A percentile compares a stretch with the other conserved stretches of the same genome.
Conservation (phyloP, 2,797 vertebrate genomes). For the Xenentodon cancila region DNA sequence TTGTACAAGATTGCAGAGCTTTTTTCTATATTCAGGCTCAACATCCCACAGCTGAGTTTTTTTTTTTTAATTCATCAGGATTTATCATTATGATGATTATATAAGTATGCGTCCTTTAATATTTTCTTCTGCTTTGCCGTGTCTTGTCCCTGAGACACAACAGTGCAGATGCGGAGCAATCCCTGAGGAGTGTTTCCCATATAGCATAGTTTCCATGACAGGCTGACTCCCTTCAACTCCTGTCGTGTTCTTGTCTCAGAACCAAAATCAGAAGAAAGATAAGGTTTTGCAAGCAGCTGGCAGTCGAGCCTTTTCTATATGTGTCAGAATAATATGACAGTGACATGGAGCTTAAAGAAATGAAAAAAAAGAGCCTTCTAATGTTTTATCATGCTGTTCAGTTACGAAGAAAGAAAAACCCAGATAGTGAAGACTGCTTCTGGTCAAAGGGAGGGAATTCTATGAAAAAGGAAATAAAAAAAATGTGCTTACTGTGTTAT, state of each 20-base stretch:
- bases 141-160: constrained; percentile 70
- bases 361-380: constrained; percentile 64
- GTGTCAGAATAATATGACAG: constrained; percentile 77
- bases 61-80: constrained; percentile 54
- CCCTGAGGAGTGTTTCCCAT: constrained; percentile 74
- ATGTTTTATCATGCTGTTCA: constrained; percentile 63
- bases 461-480: no score
- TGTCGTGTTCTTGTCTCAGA: constrained; percentile 66
- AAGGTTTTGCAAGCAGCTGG: constrained; percentile 63
- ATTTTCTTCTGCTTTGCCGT: constrained; percentile 60
- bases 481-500: no score
- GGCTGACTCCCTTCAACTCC: constrained; percentile 74
- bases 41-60: constrained; percentile 30
- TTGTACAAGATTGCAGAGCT: constrained; percentile 7
- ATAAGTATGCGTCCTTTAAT: constrained; percentile 68
- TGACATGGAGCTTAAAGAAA: constrained; percentile 72
- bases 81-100: constrained; percentile 67
- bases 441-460: constrained; percentile 38
- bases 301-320: constrained; percentile 66
- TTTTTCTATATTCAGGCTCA: constrained; percentile 41
- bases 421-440: constrained; percentile 34
- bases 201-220: constrained; percentile 79
- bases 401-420: constrained; percentile 19
- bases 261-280: constrained; percentile 70
- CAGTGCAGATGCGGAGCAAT: constrained; percentile 73